Percentiles rank a stretch among this genome's conserved stretches.
Evolutionary conservation across 2,888 invertebrate species (phyloP).

Genomic region (Scaptodrosophila latifasciaeformis): DNA sequence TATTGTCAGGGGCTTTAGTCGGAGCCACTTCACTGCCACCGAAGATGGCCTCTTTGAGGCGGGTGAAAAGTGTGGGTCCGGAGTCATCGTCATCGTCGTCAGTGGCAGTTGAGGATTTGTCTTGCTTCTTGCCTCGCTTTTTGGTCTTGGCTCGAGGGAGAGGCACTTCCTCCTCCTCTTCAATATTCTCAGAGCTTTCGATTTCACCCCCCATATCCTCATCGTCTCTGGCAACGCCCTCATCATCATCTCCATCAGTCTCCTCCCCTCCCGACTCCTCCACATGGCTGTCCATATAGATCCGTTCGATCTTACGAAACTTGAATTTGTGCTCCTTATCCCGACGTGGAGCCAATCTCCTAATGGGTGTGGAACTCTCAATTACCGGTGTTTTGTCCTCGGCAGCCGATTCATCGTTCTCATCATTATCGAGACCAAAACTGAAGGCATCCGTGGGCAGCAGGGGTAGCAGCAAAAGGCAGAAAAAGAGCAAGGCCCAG

Average conservation of each 20-base stretch:
- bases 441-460: constrained; percentile 41
- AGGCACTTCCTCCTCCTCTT: neutral
- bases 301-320: constrained; percentile 70
- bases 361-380: constrained; percentile 11
- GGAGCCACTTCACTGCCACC: constrained; percentile 14
- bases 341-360: constrained; percentile 22
- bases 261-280: constrained; percentile 47
- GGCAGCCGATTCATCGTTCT: constrained; percentile 3
- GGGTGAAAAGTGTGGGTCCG: constrained; percentile 39
- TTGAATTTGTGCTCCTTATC: constrained; percentile 58
- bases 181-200: constrained; percentile 25
- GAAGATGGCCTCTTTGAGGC: constrained; percentile 17
- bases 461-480: constrained; percentile 39
- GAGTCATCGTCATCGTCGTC: constrained; percentile 44
- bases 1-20: constrained; percentile 35
- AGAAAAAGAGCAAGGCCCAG: constrained; percentile 25
- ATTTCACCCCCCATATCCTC: constrained; percentile 19
- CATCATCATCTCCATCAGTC: constrained; percentile 33
- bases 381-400: constrained; percentile 2
- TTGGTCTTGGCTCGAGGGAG: neutral
- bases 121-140: constrained; percentile 4
- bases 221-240: constrained; percentile 27
- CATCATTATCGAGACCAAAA: constrained; percentile 34
- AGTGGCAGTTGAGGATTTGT: constrained; percentile 5
- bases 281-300: constrained; percentile 52